Base-by-base conservation (phyloP, 2,797 vertebrate genomes). In the Acomys russatus region DNA sequence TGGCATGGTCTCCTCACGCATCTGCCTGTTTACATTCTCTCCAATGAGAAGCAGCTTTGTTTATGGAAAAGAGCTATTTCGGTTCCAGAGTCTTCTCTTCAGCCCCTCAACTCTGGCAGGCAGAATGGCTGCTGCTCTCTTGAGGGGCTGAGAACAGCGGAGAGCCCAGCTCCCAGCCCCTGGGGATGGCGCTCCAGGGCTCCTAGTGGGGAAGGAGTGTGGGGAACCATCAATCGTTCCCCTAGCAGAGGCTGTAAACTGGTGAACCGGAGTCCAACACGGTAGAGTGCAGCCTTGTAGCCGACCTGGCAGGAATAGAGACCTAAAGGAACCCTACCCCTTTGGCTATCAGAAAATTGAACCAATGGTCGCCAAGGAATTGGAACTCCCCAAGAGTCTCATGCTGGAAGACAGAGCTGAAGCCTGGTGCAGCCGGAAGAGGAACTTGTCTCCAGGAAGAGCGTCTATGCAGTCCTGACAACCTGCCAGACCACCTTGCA, bases 1-100 rank as follows among this genome's bases (percentile, higher is more conserved):
- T 98, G 98, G 98, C 98, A 98, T 89, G 96, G 91, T 97, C 98
- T 98, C 97, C 96, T 96, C 96, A 97, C 93, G 97, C 98, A 98
- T 98, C 98, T 98, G 97, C 98, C 98, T 98, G 98, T 98, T 98
- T 98, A 98, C 59, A 86, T 97, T 98, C 98, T 97, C 96, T 94
- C 97, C 98, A 98, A 98, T 96, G 97, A 98, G 98, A 98, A 98
- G 98, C 98, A 98, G 98, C 98, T 98, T 98, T 98, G 98, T 98
- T 98, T 98, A 98, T 98, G 98, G 98, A 98, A 98, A 98, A 98
- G 98, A 98, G 98, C 98, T 98, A 98, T 98, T 98, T 98, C 97
- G 90, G 98, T 97, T 97, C 97, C 97, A 95, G 97, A 96, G 96
- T 98, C 97, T 97, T 98, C 98, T 96, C 73, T 97, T 98, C 98